Evolutionary conservation across 2,888 invertebrate species (phyloP).

Genomic region (Standfussiana lucernea): DNA sequence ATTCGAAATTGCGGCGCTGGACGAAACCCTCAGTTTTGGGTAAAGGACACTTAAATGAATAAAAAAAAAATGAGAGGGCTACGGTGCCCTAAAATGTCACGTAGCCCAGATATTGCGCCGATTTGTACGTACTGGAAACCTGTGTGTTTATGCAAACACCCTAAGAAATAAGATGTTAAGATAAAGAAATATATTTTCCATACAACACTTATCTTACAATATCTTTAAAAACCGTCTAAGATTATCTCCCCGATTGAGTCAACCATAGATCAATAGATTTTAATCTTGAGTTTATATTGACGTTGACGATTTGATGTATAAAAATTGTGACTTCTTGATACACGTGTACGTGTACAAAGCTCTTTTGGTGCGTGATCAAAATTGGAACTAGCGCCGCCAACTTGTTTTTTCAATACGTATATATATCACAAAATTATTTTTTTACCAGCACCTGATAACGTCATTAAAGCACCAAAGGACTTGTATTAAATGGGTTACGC

Average conservation of each 20-base stretch:
- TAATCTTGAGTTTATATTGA: constrained; percentile 5
- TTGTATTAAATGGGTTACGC: constrained; percentile 2
- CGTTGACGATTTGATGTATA: not conserved
- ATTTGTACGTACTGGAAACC: not conserved
- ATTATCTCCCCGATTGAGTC: constrained; percentile 33
- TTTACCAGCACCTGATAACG: not conserved
- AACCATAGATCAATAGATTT: no score
- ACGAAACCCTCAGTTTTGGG: not conserved
- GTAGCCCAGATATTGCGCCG: no score
- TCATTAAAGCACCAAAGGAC: not conserved
- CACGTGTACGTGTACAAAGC: not conserved
- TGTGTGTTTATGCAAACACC: not conserved
- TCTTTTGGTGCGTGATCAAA: not conserved
- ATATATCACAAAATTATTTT: not conserved
- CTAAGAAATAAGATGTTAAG: not conserved
- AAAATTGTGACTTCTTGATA: not conserved
- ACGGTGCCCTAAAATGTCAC: not conserved
- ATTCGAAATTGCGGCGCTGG: not conserved
- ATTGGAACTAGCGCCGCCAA: not conserved
- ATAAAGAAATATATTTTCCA: not conserved
- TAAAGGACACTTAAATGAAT: not conserved
- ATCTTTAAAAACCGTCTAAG: constrained; percentile 12
- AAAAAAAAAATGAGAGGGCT: not conserved
- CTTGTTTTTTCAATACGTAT: not conserved
- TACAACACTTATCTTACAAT: constrained; percentile 10